Conservation (phyloP, 2,113 vertebrate genomes). For the Myotis yumanensis region DNA sequence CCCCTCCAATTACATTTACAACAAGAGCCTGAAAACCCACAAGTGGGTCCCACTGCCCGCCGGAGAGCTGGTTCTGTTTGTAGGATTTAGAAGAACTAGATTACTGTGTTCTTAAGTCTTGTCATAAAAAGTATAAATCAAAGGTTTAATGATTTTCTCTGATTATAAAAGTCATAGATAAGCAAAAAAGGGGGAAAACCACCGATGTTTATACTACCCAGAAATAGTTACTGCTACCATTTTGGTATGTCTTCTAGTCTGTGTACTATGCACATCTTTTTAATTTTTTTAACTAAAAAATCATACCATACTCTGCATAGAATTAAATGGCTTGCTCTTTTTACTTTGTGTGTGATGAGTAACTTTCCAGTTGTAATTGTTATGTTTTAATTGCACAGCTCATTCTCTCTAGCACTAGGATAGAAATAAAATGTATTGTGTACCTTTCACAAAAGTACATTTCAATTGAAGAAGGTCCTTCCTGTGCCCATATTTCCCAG, state of each 20-base stretch:
- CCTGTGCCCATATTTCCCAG: background rate
- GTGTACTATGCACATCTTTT: background rate
- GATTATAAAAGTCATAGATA: background rate
- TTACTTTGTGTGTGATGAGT: background rate
- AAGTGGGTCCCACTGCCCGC: slow-evolving; percentile 72
- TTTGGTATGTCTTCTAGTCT: background rate
- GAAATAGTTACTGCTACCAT: background rate
- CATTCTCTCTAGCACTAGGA: background rate
- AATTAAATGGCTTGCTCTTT: background rate
- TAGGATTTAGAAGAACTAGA: background rate
- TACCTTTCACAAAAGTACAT: background rate
- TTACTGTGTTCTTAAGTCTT: background rate
- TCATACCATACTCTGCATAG: background rate
- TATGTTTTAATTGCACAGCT: background rate
- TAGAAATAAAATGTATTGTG: background rate
- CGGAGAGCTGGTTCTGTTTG: background rate
- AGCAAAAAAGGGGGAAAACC: background rate
- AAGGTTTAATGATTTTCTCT: background rate
- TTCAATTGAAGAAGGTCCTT: background rate
- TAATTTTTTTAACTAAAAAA: background rate
- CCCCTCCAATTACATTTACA: slow-evolving; percentile 89
- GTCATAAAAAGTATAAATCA: background rate
- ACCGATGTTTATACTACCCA: background rate
- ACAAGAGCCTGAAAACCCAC: slow-evolving; percentile 83
- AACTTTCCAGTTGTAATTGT: background rate